Evolutionary conservation across 2,113 vertebrate species (phyloP).

Genomic region (Lepidothrix coronata): DNA sequence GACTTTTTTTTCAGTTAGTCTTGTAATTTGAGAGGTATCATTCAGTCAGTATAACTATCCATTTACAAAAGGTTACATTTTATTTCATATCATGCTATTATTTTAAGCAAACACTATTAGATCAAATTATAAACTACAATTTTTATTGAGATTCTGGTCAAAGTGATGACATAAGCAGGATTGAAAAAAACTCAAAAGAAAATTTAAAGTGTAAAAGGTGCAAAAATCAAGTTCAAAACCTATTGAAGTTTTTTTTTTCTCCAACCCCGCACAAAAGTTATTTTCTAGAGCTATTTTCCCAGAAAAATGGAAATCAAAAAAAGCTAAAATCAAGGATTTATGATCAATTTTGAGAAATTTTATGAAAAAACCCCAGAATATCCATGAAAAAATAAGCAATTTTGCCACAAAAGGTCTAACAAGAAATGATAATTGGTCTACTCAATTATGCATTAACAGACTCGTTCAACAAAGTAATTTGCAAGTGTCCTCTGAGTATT

Average conservation of each 20-base stretch:
- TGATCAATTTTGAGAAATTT: not conserved
- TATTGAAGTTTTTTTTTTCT: not conserved
- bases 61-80: not conserved
- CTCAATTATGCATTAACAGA: not conserved
- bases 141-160: constrained; percentile 45
- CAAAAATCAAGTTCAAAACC: not conserved
- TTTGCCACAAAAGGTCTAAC: not conserved
- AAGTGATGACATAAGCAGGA: not conserved
- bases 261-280: not conserved
- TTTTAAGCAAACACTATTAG: not conserved
- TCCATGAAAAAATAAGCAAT: not conserved
- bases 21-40: not conserved
- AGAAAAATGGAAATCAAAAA: not conserved
- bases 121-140: constrained; percentile 5
- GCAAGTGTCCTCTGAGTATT: not conserved
- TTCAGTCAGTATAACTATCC: not conserved
- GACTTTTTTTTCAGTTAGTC: not conserved
- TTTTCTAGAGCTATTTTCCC: constrained; percentile 11
- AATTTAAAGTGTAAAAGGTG: constrained; percentile 13
- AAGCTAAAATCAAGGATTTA: not conserved
- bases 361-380: not conserved
- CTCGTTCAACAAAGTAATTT: not conserved
- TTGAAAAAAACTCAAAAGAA: not conserved
- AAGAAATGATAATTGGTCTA: not conserved
- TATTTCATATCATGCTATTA: not conserved